Conservation (phyloP, 2,888 invertebrate genomes). For the Nasonovia ribisnigri region DNA sequence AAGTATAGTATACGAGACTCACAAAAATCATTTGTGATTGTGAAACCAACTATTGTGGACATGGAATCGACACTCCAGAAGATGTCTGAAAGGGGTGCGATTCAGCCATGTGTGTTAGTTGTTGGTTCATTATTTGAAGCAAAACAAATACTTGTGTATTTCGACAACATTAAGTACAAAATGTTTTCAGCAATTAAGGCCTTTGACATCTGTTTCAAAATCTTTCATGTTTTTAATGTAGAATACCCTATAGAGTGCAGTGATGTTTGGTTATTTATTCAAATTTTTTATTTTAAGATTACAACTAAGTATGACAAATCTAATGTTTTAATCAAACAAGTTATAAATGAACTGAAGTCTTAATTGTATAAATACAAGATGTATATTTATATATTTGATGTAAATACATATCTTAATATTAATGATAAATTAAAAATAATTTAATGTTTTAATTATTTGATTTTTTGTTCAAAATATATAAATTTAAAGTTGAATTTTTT, state of each 20-base stretch:
- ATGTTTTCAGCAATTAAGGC: conserved; percentile 25
- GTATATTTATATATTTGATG: no score
- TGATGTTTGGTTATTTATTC: conserved; percentile 12
- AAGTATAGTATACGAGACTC: conserved; percentile 14
- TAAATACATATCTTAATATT: no score
- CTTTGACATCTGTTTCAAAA: no score
- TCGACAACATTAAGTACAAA: conserved; percentile 18
- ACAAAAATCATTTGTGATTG: conserved; percentile 11
- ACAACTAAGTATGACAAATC: neutral
- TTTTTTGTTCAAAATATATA: no score
- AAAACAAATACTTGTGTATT: conserved; percentile 2
- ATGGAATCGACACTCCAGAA: neutral
- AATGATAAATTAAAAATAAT: no score
- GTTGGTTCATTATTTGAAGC: neutral
- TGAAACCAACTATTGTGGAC: neutral
- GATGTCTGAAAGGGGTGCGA: neutral
- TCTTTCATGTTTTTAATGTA: no score
- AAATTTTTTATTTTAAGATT: conserved; percentile 12
- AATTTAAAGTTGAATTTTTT: no score
- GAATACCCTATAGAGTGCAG: neutral
- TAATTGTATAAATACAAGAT: no score
- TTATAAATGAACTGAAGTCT: no score
- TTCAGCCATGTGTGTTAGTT: neutral
- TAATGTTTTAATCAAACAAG: no score
- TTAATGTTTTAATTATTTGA: no score